phyloP scores from a whole-genome alignment of 2,888 invertebrate species.

The Aphrophora alni region DNA sequence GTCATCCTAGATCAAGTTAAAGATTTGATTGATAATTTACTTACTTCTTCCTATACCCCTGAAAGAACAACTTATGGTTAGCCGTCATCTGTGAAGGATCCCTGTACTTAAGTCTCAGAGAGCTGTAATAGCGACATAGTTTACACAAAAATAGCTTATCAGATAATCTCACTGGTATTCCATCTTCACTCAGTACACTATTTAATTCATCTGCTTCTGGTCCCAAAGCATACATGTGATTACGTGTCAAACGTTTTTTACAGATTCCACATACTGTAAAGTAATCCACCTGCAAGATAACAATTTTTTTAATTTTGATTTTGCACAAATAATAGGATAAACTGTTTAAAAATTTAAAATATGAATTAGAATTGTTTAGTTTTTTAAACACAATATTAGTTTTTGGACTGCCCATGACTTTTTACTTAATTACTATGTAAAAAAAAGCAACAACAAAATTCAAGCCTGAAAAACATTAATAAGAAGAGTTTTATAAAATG shows the following conservation, averaged over 20 bases:
- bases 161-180: conserved; percentile 71
- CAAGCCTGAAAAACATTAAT: too few species aligned
- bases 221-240: conserved; percentile 72
- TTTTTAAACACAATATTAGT: too few species aligned
- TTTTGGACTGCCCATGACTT: too few species aligned
- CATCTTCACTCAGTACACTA: conserved; percentile 55
- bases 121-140: conserved; percentile 79
- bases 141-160: conserved; percentile 81
- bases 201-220: conserved; percentile 63
- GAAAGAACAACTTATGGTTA: conserved; percentile 63
- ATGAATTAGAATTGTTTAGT: too few species aligned
- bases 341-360: neutral
- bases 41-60: conserved; percentile 69
- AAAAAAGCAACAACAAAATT: too few species aligned
- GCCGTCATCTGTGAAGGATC: conserved; percentile 54
- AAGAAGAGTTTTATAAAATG: too few species aligned
- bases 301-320: neutral
- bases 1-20: too few species aligned
- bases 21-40: too few species aligned
- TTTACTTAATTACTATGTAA: too few species aligned
- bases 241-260: conserved; percentile 75
- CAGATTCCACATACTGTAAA: conserved; percentile 80
- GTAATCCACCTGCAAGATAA: conserved; percentile 63
- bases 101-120: conserved; percentile 68
- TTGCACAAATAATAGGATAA: neutral